Evolutionary conservation across 2,113 vertebrate species (phyloP).

Genomic region (Oncorhynchus mykiss): DNA sequence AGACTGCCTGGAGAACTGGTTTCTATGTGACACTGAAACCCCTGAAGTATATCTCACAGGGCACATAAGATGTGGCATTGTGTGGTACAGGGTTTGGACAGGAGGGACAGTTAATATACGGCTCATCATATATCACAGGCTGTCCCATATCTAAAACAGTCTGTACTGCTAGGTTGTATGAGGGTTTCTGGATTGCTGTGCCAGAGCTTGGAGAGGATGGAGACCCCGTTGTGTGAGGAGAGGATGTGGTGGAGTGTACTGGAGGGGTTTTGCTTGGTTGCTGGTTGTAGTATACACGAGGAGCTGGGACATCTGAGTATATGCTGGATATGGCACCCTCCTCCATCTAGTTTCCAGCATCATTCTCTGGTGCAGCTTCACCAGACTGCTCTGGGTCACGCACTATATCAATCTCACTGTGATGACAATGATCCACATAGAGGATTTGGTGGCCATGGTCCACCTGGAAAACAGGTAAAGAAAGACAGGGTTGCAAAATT

Average conservation of each 20-base stretch:
- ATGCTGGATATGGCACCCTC: not conserved
- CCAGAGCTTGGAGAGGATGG: not conserved
- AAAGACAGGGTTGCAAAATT: not conserved
- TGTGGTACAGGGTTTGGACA: not conserved
- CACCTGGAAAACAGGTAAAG: conserved; percentile 26
- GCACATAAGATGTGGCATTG: not conserved
- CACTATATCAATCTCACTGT: conserved; percentile 6
- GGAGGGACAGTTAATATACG: not conserved
- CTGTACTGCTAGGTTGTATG: conserved; percentile 17
- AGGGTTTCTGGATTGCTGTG: conserved; percentile 28
- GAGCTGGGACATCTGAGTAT: not conserved
- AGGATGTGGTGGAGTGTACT: not conserved
- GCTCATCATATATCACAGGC: not conserved
- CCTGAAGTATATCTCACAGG: not conserved
- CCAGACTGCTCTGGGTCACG: conserved; percentile 11
- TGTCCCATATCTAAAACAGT: not conserved
- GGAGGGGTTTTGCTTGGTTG: not conserved
- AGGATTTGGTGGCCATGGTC: not conserved
- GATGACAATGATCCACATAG: not conserved
- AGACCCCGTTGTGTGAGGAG: not conserved
- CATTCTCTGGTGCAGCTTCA: not conserved
- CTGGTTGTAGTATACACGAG: conserved; percentile 7
- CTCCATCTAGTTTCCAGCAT: not conserved
- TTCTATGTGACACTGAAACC: not conserved
- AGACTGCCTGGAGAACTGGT: not conserved